These are phyloP conservation scores for Pseudocheirus occidentalis DNA, from an alignment of 2,797 vertebrate genomes.

Conservation along the genomic window DNA sequence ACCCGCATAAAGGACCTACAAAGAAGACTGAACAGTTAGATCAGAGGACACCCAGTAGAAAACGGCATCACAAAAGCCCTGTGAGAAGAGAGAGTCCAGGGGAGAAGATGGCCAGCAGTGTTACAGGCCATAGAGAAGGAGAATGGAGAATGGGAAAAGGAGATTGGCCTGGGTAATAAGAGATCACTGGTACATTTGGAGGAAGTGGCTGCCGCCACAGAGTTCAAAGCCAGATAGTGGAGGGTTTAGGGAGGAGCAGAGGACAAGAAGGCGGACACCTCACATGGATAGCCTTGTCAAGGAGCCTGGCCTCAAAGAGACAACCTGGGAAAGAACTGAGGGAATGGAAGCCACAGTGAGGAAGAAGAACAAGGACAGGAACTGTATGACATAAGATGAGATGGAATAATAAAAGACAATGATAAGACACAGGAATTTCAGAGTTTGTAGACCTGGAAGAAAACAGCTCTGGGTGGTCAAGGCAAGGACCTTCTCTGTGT, in stretches of 20 bases:
- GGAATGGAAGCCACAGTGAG: not conserved
- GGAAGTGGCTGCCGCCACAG: not conserved
- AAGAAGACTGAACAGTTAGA: not conserved
- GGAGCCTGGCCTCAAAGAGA: not conserved
- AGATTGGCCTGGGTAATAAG: not conserved
- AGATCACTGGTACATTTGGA: not conserved
- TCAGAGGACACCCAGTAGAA: not conserved
- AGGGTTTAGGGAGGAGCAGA: not conserved
- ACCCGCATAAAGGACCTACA: not conserved
- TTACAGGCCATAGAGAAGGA: not conserved
- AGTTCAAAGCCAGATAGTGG: not conserved
- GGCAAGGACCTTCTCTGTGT: not conserved
- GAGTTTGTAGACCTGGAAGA: not conserved
- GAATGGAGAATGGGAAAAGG: not conserved
- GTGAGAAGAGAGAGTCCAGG: not conserved
- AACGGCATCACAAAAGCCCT: not conserved
- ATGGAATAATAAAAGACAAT: not conserved
- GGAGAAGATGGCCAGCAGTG: not conserved
- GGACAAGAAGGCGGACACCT: not conserved
- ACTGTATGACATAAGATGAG: not conserved
- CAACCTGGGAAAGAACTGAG: not conserved
- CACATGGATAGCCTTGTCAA: not conserved
- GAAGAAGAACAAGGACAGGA: not conserved
- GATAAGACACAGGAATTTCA: not conserved
- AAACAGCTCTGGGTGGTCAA: not conserved